A percentile compares a stretch with the other conserved stretches of the same genome.
phyloP scores from a whole-genome alignment of 2,888 invertebrate species.

The Clunio marinus region DNA sequence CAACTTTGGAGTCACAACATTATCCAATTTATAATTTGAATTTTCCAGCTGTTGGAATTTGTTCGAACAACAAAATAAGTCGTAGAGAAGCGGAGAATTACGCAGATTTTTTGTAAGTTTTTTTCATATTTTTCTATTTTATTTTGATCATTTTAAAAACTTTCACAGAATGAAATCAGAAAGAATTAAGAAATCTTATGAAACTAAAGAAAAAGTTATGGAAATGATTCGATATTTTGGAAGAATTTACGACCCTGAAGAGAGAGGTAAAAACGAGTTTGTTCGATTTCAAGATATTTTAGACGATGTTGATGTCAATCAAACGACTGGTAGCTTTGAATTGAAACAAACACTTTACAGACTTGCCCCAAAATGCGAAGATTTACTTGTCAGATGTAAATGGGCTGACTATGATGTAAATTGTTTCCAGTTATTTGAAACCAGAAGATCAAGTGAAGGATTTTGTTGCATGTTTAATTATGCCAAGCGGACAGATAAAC shows the following conservation, averaged over 20 bases:
- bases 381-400: conserved; percentile 53
- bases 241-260: conserved; percentile 42
- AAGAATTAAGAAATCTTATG: not conserved
- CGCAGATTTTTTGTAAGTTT: conserved; percentile 51
- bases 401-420: conserved; percentile 51
- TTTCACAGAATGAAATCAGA: not conserved
- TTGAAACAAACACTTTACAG: conserved; percentile 44
- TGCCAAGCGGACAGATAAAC: not conserved
- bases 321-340: conserved; percentile 44
- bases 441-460: conserved; percentile 54
- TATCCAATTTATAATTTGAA: conserved; percentile 51
- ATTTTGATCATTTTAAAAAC: conserved; percentile 12
- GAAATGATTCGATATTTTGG: conserved; percentile 41
- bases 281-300: conserved; percentile 44
- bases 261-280: conserved; percentile 41
- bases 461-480: conserved; percentile 35
- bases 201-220: conserved; percentile 31
- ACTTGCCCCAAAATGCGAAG: conserved; percentile 52
- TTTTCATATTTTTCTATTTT: conserved; percentile 1
- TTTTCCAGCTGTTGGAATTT: conserved; percentile 56
- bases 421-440: conserved; percentile 52
- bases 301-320: conserved; percentile 41
- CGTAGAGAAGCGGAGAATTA: conserved; percentile 47
- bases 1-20: conserved; percentile 52
- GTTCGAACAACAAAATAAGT: conserved; percentile 58